Percentiles rank a stretch among this genome's conserved stretches.
Evolutionary conservation across 1,140 invertebrate species (phyloP).

Genomic region (Bemisia tabaci): DNA sequence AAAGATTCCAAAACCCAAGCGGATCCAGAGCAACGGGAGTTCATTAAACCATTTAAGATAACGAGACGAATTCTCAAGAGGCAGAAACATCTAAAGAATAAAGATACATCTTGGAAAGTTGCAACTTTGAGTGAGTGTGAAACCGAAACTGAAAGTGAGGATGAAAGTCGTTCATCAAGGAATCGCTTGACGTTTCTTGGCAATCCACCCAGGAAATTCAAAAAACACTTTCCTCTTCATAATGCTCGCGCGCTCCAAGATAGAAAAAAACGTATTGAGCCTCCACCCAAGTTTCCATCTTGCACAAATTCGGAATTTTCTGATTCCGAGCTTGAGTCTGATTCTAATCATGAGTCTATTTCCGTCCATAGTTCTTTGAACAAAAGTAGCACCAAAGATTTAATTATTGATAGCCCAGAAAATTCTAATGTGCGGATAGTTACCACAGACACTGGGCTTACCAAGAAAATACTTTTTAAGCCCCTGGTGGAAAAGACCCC

Average conservation of each 20-base stretch:
- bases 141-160: not conserved
- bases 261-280: too few relatives aligned
- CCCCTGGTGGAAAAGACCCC: not conserved
- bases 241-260: too few relatives aligned
- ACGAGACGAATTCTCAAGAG: not conserved
- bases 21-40: not conserved
- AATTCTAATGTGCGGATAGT: not conserved
- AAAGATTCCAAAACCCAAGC: not conserved
- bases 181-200: too few relatives aligned
- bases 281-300: too few relatives aligned
- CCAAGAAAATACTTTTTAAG: not conserved
- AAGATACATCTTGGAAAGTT: not conserved
- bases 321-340: too few relatives aligned
- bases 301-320: too few relatives aligned
- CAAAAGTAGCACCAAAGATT: not conserved
- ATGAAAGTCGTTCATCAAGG: not conserved
- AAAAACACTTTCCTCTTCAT: too few relatives aligned
- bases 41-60: not conserved
- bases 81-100: not conserved
- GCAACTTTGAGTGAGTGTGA: not conserved
- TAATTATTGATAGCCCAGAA: not conserved
- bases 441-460: not conserved
- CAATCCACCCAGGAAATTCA: too few relatives aligned
- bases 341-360: too few relatives aligned
- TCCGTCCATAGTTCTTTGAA: not conserved